Conservation (phyloP, 2,888 invertebrate species). For the Syrista parreyssii region DNA sequence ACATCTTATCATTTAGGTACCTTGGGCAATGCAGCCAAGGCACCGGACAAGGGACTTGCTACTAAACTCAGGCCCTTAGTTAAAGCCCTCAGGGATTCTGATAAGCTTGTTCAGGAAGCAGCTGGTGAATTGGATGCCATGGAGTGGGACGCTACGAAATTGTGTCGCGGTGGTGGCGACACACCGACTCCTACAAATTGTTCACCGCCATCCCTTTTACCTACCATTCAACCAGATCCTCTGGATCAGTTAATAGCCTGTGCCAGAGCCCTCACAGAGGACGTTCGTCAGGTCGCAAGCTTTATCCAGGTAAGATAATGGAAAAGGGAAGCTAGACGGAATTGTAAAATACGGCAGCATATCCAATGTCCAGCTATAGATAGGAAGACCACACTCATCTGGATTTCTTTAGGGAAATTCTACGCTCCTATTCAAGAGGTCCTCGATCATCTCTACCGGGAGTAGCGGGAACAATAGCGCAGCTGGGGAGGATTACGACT, state of each 20-base stretch:
- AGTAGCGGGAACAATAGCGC: constrained; percentile 67
- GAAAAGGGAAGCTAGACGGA: neutral
- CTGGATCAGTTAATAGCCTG: constrained; percentile 90
- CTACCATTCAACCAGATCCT: constrained; percentile 74
- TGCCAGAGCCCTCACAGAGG: constrained; percentile 87
- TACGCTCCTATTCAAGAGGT: constrained; percentile 80
- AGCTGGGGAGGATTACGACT: constrained; percentile 90
- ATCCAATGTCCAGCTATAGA: neutral
- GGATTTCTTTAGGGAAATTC: constrained; percentile 75
- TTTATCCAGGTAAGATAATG: constrained; percentile 75
- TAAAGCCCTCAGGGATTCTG: constrained; percentile 82
- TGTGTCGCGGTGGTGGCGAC: constrained; percentile 68
- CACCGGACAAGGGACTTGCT: constrained; percentile 82
- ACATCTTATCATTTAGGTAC: constrained; percentile 63
- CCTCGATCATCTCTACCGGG: constrained; percentile 61
- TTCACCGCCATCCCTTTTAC: constrained; percentile 60
- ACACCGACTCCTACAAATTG: constrained; percentile 68
- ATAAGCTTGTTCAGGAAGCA: constrained; percentile 82
- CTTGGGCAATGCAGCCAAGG: constrained; percentile 85
- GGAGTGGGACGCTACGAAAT: constrained; percentile 81
- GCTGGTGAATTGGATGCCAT: constrained; percentile 79
- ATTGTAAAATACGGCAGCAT: neutral
- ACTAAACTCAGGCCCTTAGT: constrained; percentile 82
- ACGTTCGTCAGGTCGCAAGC: constrained; percentile 89
- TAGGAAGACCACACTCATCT: neutral